These are phyloP conservation scores for Phortica variegata DNA, from an alignment of 1,140 invertebrate species.

Conservation along the genomic window DNA sequence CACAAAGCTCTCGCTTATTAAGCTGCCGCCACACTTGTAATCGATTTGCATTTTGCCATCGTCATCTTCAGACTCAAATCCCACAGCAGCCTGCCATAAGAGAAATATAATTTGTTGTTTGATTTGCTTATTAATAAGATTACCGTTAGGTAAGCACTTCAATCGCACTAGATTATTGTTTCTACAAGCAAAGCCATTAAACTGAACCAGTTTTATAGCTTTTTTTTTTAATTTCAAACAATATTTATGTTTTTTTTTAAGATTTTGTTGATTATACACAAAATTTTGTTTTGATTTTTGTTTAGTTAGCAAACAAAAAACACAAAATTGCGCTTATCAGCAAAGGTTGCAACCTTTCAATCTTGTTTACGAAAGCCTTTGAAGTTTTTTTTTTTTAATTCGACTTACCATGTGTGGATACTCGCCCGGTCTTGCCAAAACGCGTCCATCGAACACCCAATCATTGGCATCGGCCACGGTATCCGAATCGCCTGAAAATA, in stretches of 20 bases:
- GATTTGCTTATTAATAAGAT: not conserved
- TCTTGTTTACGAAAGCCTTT: not conserved
- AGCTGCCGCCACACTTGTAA: slow-evolving; percentile 55
- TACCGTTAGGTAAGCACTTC: no score
- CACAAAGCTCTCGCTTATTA: slow-evolving; percentile 54
- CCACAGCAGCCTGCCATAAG: slow-evolving; percentile 32
- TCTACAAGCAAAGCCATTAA: no score
- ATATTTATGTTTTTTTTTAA: no score
- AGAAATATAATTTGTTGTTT: slow-evolving; percentile 5
- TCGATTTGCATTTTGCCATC: no score
- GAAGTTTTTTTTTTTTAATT: not conserved
- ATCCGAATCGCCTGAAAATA: slow-evolving; percentile 40
- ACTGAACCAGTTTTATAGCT: not conserved
- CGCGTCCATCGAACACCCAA: slow-evolving; percentile 45
- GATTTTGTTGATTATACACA: no score
- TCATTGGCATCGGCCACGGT: slow-evolving; percentile 40
- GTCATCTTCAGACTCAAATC: slow-evolving; percentile 23
- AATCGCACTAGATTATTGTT: no score
- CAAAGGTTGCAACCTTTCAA: slow-evolving; percentile 10
- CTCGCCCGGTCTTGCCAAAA: slow-evolving; percentile 45
- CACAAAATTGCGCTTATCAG: no score
- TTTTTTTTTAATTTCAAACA: not conserved
- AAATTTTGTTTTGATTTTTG: no score
- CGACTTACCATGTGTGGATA: slow-evolving; percentile 56
- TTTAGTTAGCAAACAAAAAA: no score